A percentile compares a stretch with the other conserved stretches of the same genome.
Evolutionary conservation across 2,113 vertebrate species (phyloP).

Genomic region (Pavo muticus): DNA sequence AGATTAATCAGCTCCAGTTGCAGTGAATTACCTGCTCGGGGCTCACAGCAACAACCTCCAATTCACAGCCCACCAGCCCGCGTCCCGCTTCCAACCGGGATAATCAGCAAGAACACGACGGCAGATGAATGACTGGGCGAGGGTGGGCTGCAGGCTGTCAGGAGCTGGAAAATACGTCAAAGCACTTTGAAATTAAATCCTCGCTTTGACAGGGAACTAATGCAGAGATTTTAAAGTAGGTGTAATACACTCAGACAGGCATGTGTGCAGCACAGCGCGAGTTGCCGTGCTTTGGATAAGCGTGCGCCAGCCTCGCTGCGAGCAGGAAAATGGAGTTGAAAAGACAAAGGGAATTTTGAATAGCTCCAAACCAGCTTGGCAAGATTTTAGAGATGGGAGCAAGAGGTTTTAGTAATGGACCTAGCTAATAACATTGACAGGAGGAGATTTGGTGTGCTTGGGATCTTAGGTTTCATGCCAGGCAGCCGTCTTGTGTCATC

Average conservation of each 20-base stretch:
- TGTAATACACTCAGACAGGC: slow-evolving; percentile 57
- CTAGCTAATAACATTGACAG: slow-evolving; percentile 19
- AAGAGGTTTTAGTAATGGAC: slow-evolving; percentile 31
- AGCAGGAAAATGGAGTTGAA: slow-evolving; percentile 13
- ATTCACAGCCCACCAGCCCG: neutral
- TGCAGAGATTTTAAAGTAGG: slow-evolving; percentile 49
- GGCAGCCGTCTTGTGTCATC: neutral
- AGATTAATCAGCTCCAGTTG: slow-evolving; percentile 71
- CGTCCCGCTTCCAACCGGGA: neutral
- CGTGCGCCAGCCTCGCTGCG: neutral
- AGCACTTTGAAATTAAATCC: slow-evolving; percentile 66
- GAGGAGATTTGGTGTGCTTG: slow-evolving; percentile 1
- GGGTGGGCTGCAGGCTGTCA: slow-evolving; percentile 55
- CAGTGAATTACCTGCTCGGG: slow-evolving; percentile 27
- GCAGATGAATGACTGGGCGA: slow-evolving; percentile 54
- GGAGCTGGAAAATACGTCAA: slow-evolving; percentile 44
- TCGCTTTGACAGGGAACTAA: slow-evolving; percentile 61
- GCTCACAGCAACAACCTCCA: slow-evolving; percentile 21
- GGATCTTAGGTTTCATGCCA: slow-evolving; percentile 33
- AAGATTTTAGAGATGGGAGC: slow-evolving; percentile 56
- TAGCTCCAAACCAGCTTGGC: slow-evolving; percentile 64
- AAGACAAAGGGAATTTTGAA: slow-evolving; percentile 61
- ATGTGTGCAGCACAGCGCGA: neutral
- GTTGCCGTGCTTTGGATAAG: neutral
- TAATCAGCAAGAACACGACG: slow-evolving; percentile 27